Evolutionary conservation across 1,140 invertebrate genomes (phyloP), one percentile per base, ranked within the genome.

Genomic region (Cryptotermes secundus): DNA sequence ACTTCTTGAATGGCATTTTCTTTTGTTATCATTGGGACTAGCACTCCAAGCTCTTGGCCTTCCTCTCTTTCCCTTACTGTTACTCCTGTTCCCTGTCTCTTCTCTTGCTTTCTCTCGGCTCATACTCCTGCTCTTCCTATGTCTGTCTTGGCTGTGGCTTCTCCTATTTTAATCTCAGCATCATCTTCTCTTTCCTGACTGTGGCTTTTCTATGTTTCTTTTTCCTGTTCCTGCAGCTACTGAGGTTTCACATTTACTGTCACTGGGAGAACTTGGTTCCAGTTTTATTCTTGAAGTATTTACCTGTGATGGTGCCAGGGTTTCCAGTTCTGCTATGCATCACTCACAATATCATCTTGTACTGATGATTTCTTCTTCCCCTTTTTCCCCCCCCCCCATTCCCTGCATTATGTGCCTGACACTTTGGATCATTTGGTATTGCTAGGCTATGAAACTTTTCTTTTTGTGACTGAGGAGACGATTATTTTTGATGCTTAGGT

Each of bases 301-400:
- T 14, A 84, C 36, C 45, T 84, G 84, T 31, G 92, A 91, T 0
- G 96, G 96, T 22, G 97, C 96, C 34, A 98, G 89, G 26, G 96
- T 95, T 90, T 99, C 97, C 79, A 99, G 91, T 87, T 96, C 95
- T 80, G 95, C 94, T 96, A 99, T 79, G 96, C 94, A 88, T 96
- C 94, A 87, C 95, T 94, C 31, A 96, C 94, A 79, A 95, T 90
- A 86, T 92, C 89, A 84, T 92, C 90, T 87, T 92, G 92, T 87
- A 90, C 89, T 84, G 83, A 86, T 84, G 86, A 88, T 83, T 86
- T 87, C 87, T 85, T 88, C 86, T 83, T 88, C 86, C 83, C 90
- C 88, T 82, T 90, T 86, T 72, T 90, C 86, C 86, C 87, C 79
- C n/a, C n/a, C n/a, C n/a, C n/a, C n/a, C n/a, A n/a, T 86, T 88